These are phyloP conservation scores for Magallana gigas DNA, from an alignment of 1,140 invertebrate genomes.

Conservation along the genomic window DNA sequence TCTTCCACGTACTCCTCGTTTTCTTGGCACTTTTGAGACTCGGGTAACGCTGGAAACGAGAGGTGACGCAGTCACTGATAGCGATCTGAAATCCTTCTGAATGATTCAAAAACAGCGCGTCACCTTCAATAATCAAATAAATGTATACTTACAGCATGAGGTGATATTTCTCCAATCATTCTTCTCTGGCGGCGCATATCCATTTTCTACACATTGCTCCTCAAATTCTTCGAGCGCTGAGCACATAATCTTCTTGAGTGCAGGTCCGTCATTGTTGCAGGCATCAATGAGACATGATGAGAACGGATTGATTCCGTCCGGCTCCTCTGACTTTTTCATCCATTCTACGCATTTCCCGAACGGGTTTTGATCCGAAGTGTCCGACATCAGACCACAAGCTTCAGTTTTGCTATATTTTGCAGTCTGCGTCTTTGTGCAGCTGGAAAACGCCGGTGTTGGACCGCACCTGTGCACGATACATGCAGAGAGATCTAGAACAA, in stretches of 20 bases:
- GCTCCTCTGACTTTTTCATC: neutral
- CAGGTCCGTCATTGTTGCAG: neutral
- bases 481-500: too few species aligned
- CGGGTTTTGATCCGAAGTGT: neutral
- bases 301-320: constrained; percentile 1
- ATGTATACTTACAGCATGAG: neutral
- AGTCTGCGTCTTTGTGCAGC: neutral
- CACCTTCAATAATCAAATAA: neutral
- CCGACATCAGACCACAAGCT: neutral
- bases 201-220: constrained; percentile 15
- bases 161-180: constrained; percentile 4
- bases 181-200: neutral
- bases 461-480: too few species aligned
- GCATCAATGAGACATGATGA: constrained; percentile 3
- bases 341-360: neutral
- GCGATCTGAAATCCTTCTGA: too few species aligned
- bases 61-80: neutral
- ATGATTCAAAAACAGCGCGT: neutral
- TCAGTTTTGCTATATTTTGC: neutral
- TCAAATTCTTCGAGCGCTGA: constrained; percentile 2
- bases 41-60: neutral
- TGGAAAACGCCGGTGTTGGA: neutral
- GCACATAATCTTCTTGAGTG: neutral
- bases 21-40: constrained; percentile 9
- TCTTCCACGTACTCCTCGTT: too few species aligned